Base-by-base conservation (phyloP, 2,888 invertebrate species). In the Plebejus melissa region DNA sequence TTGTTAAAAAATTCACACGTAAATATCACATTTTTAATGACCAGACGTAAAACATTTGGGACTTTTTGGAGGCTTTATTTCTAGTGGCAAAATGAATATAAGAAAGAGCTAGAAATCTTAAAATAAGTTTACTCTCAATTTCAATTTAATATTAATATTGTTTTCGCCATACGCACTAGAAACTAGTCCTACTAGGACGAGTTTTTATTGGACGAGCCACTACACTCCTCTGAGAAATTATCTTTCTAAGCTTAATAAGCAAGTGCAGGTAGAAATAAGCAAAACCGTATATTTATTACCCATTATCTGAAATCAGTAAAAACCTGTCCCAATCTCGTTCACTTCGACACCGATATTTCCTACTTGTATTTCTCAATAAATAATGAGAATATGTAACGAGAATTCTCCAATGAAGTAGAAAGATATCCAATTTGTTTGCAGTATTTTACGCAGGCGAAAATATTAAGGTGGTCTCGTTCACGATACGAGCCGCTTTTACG, bases 401-500 rank as follows among this genome's bases (percentile, higher is more conserved):
- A 54, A 72, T 54, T 50, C 72, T 50, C 46, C 46, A 72, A 72
- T 72, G 72, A 75, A 75, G 71, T 46, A 41, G 75, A 71, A 71
- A 72, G 54, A 50, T 72, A 72, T 72, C 50, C 50, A 72, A 54
- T 72, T 72, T 72, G 54, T 54, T 72, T 72, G 72, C 72, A 72
- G 71, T 46, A 71, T 41, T 71, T 71, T 75, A 71, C 71, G 58
- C 70, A 60, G 41, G 75, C 71, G 57, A 75, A 75, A 75, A 75
- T 75, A 77, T 76, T 76, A 77, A 76, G 50, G 74, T 76, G 70
- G 78, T 74, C 74, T 77, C 75, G 74, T 75, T 60, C 69, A 84
- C 76, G 86, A 84, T 85, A 84, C 84, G 86, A 87, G 86, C 85
- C 86, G 85, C 83, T 83, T 54, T 13, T 54, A 54, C 13, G 50